phyloP scores from a whole-genome alignment of 2,113 vertebrate species.

The Australoheros scitulus region DNA sequence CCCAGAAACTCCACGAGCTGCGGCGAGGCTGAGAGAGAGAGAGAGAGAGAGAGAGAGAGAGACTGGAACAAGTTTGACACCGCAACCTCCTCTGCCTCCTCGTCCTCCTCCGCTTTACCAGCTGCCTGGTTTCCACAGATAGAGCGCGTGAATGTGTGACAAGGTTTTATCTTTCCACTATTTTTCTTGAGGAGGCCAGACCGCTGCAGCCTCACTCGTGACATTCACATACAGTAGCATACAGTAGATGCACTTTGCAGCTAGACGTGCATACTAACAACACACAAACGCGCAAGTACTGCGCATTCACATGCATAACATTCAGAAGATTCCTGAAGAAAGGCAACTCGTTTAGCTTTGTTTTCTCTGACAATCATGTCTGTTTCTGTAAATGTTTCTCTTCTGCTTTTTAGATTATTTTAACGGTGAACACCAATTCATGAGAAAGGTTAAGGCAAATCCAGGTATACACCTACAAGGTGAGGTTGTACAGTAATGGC shows the following conservation, averaged over 20 bases:
- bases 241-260: conserved; percentile 31
- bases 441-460: conserved; percentile 28
- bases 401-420: conserved; percentile 59
- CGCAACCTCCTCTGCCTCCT: conserved; percentile 42
- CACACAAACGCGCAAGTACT: background rate
- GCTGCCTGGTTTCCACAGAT: conserved; percentile 52
- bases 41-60: background rate
- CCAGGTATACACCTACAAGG: conserved; percentile 37
- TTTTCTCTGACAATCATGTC: conserved; percentile 49
- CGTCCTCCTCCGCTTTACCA: conserved; percentile 58
- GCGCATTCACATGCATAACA: background rate
- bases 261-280: conserved; percentile 35
- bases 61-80: conserved; percentile 20
- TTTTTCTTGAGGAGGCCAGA: conserved; percentile 32
- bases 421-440: conserved; percentile 35
- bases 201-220: conserved; percentile 36
- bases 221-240: conserved; percentile 39
- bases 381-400: conserved; percentile 48
- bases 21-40: conserved; percentile 73
- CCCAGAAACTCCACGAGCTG: conserved; percentile 89
- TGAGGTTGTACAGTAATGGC: conserved; percentile 35
- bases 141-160: conserved; percentile 57
- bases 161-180: conserved; percentile 48
- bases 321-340: conserved; percentile 15
- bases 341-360: conserved; percentile 7